Percentiles rank a stretch among this genome's conserved stretches.
Evolutionary conservation across 2,797 vertebrate species (phyloP).

Genomic region (Danio tinwini): DNA sequence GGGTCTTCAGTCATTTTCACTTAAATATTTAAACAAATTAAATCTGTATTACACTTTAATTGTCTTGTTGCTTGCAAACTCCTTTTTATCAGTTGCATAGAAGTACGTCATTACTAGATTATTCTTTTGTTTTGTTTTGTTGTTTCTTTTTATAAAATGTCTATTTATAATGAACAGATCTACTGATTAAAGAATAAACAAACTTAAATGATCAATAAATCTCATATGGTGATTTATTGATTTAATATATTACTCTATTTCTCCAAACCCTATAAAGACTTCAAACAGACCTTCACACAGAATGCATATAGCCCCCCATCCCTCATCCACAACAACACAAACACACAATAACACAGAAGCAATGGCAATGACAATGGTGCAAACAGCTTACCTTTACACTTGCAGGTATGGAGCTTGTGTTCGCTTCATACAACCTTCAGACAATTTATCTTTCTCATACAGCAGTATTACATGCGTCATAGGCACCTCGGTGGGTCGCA

Average conservation of each 20-base stretch:
- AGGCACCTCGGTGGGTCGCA: conserved; percentile 39
- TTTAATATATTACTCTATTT: background rate
- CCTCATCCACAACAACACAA: background rate
- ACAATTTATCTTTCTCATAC: conserved; percentile 50
- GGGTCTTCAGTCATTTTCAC: too few relatives aligned
- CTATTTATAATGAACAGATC: background rate
- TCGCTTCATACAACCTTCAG: conserved; percentile 20
- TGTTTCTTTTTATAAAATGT: background rate
- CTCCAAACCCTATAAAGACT: background rate
- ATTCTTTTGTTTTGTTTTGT: too few relatives aligned
- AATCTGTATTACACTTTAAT: too few relatives aligned
- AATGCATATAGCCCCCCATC: too few relatives aligned
- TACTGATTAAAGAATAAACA: background rate
- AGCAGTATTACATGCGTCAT: conserved; percentile 59
- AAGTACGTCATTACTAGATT: too few relatives aligned
- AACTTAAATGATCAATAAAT: background rate
- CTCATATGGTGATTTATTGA: too few relatives aligned
- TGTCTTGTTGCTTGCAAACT: too few relatives aligned
- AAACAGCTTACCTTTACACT: conserved; percentile 58
- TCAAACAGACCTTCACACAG: background rate
- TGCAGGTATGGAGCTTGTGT: conserved; percentile 8
- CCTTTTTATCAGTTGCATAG: too few relatives aligned
- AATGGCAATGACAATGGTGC: background rate
- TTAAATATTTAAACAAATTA: too few relatives aligned
- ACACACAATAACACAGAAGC: background rate